phyloP scores from a whole-genome alignment of 2,797 vertebrate genomes.

The Pterois miles region DNA sequence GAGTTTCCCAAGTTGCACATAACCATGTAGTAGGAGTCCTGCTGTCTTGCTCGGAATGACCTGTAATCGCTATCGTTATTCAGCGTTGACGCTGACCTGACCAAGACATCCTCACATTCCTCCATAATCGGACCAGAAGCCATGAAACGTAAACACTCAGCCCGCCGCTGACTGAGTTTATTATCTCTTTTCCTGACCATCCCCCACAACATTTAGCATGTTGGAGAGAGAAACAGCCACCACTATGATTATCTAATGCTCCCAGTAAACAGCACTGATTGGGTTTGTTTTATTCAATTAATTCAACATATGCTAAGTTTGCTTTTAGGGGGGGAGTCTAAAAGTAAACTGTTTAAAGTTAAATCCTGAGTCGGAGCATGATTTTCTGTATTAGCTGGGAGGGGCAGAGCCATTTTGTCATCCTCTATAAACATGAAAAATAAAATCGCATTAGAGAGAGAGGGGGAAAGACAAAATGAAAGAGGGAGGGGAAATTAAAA shows the following conservation, averaged over 20 bases:
- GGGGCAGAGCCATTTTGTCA: slow-evolving; percentile 23
- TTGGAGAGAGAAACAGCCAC: neutral
- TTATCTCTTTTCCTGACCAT: neutral
- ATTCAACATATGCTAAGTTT: neutral
- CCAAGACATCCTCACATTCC: slow-evolving; percentile 55
- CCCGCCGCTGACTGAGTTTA: neutral
- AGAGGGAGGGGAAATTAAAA: neutral
- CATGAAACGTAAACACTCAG: slow-evolving; percentile 50
- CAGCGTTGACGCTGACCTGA: slow-evolving; percentile 7
- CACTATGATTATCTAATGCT: neutral
- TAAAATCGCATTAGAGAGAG: slow-evolving; percentile 1
- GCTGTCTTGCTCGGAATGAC: slow-evolving; percentile 19
- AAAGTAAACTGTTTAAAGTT: neutral
- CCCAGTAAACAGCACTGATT: neutral
- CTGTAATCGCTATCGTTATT: slow-evolving; percentile 15
- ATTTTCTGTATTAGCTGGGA: slow-evolving; percentile 34
- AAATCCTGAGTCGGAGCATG: neutral
- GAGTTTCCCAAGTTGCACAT: neutral
- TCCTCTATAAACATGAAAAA: slow-evolving; percentile 8
- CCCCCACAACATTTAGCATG: slow-evolving; percentile 24
- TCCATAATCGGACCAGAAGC: slow-evolving; percentile 50
- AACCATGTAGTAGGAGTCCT: neutral
- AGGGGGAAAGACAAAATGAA: neutral
- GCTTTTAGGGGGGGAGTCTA: neutral
- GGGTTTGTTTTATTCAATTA: slow-evolving; percentile 12